Conservation (phyloP, 1,140 invertebrate genomes). For the Cecropterus lyciades region DNA sequence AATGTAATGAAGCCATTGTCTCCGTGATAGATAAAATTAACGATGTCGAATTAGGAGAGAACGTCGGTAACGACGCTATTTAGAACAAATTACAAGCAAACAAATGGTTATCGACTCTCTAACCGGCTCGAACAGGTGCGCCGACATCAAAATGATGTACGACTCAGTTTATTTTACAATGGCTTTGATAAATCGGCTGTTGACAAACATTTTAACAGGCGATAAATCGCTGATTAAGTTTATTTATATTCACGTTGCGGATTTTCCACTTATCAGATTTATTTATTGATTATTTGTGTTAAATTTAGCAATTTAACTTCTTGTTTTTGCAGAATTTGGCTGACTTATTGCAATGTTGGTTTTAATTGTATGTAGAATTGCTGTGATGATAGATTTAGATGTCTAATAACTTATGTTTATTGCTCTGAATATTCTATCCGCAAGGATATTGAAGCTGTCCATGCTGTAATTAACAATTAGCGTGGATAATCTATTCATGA, state of each 20-base stretch:
- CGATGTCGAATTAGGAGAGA: background rate
- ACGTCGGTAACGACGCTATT: background rate
- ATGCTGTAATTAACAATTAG: no score
- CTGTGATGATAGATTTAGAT: no score
- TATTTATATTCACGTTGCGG: background rate
- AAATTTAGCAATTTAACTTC: background rate
- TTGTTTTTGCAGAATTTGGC: no score
- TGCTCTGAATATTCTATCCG: no score
- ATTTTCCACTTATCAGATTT: background rate
- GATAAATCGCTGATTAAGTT: conserved; percentile 10
- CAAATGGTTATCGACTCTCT: conserved; percentile 5
- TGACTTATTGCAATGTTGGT: no score
- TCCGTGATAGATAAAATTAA: background rate
- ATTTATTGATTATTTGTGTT: background rate
- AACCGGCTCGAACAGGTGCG: background rate
- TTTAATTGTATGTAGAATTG: no score
- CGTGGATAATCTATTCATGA: no score
- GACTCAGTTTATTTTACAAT: conserved; percentile 6
- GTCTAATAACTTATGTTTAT: no score
- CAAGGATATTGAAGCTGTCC: no score
- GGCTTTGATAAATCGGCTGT: conserved; percentile 21
- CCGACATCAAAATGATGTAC: conserved; percentile 10
- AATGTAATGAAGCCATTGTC: no score
- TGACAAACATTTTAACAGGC: conserved; percentile 18
- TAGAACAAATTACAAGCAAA: background rate